phyloP scores from a whole-genome alignment of 2,113 vertebrate genomes.

The Cebus imitator region DNA sequence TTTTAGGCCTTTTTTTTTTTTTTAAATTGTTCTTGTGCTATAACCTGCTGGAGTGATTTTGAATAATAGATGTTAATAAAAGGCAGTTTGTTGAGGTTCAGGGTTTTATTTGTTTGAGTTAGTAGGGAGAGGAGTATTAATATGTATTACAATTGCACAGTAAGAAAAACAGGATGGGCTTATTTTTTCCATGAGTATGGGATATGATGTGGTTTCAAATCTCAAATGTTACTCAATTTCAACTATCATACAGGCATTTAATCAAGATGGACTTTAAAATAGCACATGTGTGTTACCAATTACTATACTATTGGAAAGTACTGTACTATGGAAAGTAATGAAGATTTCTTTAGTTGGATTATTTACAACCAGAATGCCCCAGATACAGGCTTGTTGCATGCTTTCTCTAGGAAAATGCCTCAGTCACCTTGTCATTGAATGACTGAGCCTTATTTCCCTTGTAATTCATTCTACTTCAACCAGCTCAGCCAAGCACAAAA shows the following conservation, averaged over 20 bases:
- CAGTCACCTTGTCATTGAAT: conserved; percentile 64
- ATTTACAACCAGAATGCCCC: conserved; percentile 60
- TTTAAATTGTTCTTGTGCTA: background rate
- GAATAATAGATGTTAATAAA: conserved; percentile 55
- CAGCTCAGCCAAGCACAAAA: background rate
- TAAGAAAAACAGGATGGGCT: conserved; percentile 14
- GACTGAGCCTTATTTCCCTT: conserved; percentile 9
- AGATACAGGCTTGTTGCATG: background rate
- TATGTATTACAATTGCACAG: conserved; percentile 37
- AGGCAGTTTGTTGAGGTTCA: background rate
- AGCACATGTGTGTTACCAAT: conserved; percentile 56
- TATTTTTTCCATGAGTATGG: conserved; percentile 4
- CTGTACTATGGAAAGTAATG: conserved; percentile 33
- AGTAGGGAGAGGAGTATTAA: conserved; percentile 21
- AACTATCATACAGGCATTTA: conserved; percentile 45
- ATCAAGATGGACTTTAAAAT: conserved; percentile 69
- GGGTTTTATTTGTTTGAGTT: conserved; percentile 27
- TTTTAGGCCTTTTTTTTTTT: background rate
- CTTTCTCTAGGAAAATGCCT: conserved; percentile 59
- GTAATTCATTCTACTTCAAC: conserved; percentile 48
- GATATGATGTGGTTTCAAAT: background rate
- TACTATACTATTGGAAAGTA: conserved; percentile 29
- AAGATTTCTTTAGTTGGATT: conserved; percentile 65
- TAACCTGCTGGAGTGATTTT: conserved; percentile 33
- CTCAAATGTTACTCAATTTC: conserved; percentile 55